Conservation (phyloP, 2,888 invertebrate genomes). For the Thumatha senex region DNA sequence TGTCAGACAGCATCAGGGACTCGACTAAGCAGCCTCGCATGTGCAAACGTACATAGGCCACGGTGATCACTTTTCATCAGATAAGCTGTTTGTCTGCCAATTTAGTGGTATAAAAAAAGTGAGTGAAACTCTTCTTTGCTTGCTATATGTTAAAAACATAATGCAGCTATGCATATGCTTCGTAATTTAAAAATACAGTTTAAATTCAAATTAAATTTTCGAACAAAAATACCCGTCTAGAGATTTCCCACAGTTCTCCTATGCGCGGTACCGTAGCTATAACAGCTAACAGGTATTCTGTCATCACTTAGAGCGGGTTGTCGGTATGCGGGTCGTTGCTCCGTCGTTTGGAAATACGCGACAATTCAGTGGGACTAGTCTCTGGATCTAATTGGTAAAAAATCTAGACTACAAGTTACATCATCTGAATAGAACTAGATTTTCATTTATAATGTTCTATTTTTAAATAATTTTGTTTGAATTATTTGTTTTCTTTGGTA, state of each 20-base stretch:
- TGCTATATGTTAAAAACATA: too few relatives aligned
- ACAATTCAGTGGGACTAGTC: slow-evolving; percentile 53
- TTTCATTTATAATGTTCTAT: background rate
- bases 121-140: too few relatives aligned
- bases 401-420: slow-evolving; percentile 52
- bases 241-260: slow-evolving; percentile 9
- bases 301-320: slow-evolving; percentile 77
- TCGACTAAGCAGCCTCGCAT: too few relatives aligned
- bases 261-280: slow-evolving; percentile 23
- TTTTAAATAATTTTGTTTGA: background rate
- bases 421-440: slow-evolving; percentile 1
- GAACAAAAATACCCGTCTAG: too few relatives aligned
- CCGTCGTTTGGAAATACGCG: slow-evolving; percentile 73
- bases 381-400: slow-evolving; percentile 69
- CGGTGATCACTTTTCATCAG: too few relatives aligned
- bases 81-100: too few relatives aligned
- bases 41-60: too few relatives aligned
- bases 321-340: slow-evolving; percentile 72
- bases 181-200: too few relatives aligned
- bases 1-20: too few relatives aligned
- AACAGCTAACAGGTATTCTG: slow-evolving; percentile 66
- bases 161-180: too few relatives aligned
- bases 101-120: too few relatives aligned
- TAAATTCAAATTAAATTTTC: too few relatives aligned
- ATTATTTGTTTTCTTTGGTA: background rate